Evolutionary conservation across 53 echinoderm and acorn worm genomes (phyloP), one percentile per base, ranked within the genome.

Genomic region (Hippasteria phrygiana): DNA sequence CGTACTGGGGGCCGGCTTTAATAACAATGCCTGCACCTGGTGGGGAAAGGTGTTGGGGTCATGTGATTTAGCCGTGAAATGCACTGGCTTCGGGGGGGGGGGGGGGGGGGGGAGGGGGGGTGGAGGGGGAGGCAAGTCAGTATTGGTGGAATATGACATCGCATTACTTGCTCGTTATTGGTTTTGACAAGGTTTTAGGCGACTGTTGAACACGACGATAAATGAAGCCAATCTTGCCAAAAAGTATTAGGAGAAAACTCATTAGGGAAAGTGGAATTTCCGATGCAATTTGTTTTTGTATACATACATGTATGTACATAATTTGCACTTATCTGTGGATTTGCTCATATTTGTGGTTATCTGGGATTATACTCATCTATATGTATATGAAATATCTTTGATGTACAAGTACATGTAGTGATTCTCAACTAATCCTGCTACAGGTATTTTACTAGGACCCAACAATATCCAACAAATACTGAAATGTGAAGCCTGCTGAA

Each of bases 1-100:
- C 26, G 43, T 42, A 73, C 22, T 8, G 73, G 73, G 62, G 13
- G 42, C 26, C 1, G 20, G 32, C 33, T 85, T 45, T 71, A 70
- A 71, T 85, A 70, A 85, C 85, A 70, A 71, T 70, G 69, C 70
- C 32, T 70, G 85, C 85, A 85, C 71, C 85, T 85, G 85, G 85
- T 85, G 71, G 82, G 65, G 20, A 43, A 64, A 82, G 82, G 82
- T 82, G 82, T 66, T 64, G 45, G 34, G 82, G 66, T 82, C 82
- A 64, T 45, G 64, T 34, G 82, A 34, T 75, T 14, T 13, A 62
- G 82, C 82, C 82, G 36, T 82, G 82, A 82, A 82, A 82, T 66
- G 82, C 45, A 29, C 65, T 18, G 41, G 82, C 67, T 65, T 40
- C 41, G 37, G 37, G 55, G 14, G 2, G 39, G 53, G 51, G 41